phyloP scores from a whole-genome alignment of 1,140 invertebrate genomes.

The Drosophila santomea region DNA sequence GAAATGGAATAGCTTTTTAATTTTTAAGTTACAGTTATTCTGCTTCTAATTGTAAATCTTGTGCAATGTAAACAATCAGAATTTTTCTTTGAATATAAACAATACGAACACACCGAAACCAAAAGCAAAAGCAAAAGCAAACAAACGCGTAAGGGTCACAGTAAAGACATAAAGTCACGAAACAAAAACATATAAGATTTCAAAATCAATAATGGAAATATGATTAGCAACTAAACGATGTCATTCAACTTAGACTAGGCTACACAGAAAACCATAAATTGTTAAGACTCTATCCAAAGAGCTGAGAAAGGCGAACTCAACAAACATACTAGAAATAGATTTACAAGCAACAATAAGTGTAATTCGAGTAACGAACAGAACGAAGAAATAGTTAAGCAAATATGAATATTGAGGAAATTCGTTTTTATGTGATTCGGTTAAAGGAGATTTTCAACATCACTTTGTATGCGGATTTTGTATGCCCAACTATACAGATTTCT shows the following conservation, averaged over 20 bases:
- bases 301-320: conserved; percentile 36
- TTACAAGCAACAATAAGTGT: conserved; percentile 36
- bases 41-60: conserved; percentile 85
- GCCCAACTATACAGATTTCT: conserved; percentile 40
- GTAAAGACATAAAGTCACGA: conserved; percentile 28
- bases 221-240: conserved; percentile 49
- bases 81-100: conserved; percentile 83
- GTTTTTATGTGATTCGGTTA: conserved; percentile 26
- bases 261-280: conserved; percentile 48
- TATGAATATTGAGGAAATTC: background rate
- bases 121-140: conserved; percentile 4
- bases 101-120: conserved; percentile 20
- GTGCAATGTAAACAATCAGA: conserved; percentile 84
- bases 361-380: conserved; percentile 13
- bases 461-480: conserved; percentile 61
- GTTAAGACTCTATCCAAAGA: conserved; percentile 58
- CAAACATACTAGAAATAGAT: conserved; percentile 56
- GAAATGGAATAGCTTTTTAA: conserved; percentile 63
- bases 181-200: conserved; percentile 32
- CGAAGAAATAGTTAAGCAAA: conserved; percentile 7
- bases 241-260: conserved; percentile 69
- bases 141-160: conserved; percentile 40
- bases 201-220: conserved; percentile 37
- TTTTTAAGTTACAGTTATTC: conserved; percentile 85
- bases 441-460: conserved; percentile 21